These are phyloP conservation scores for Drosophila ezoana DNA, from an alignment of 2,888 invertebrate species.

Conservation along the genomic window DNA sequence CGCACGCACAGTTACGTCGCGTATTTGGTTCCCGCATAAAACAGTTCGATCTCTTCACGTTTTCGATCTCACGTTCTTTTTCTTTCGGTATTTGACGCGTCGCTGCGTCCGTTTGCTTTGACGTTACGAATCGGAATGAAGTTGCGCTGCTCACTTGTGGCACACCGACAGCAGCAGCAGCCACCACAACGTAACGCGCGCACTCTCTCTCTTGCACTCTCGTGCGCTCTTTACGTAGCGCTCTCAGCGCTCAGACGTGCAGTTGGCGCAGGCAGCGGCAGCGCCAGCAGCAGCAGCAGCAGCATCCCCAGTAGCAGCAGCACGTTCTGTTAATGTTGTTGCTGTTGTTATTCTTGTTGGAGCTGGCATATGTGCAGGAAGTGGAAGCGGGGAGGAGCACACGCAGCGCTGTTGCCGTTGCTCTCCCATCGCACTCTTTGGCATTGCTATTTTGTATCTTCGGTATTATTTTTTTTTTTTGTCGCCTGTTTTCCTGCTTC, in stretches of 20 bases:
- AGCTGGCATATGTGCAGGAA: slow-evolving; percentile 72
- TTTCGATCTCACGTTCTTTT: slow-evolving; percentile 41
- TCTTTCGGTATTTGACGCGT: slow-evolving; percentile 22
- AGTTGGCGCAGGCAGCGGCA: slow-evolving; percentile 28
- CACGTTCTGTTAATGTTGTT: slow-evolving; percentile 47
- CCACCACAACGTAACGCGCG: slow-evolving; percentile 31
- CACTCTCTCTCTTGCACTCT: slow-evolving; percentile 24
- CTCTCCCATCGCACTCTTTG: slow-evolving; percentile 59
- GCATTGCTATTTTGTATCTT: slow-evolving; percentile 52
- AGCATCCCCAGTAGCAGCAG: slow-evolving; percentile 67
- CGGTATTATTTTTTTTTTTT: not conserved
- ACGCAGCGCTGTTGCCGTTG: slow-evolving; percentile 46
- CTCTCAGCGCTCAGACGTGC: slow-evolving; percentile 29
- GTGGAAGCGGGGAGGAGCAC: slow-evolving; percentile 46
- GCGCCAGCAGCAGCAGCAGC: slow-evolving; percentile 23
- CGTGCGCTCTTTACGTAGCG: slow-evolving; percentile 28
- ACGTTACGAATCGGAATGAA: slow-evolving; percentile 57
- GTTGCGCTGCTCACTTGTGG: slow-evolving; percentile 49
- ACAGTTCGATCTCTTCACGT: slow-evolving; percentile 19
- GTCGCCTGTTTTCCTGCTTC: not conserved
- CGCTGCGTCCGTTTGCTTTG: slow-evolving; percentile 49
- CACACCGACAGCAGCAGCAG: slow-evolving; percentile 23
- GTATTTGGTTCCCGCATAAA: slow-evolving; percentile 40
- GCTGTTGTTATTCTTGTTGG: slow-evolving; percentile 23
- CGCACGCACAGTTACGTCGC: slow-evolving; percentile 4